These are phyloP conservation scores for Metopolophium dirhodum DNA, from an alignment of 1,140 invertebrate genomes.

Conservation along the genomic window DNA sequence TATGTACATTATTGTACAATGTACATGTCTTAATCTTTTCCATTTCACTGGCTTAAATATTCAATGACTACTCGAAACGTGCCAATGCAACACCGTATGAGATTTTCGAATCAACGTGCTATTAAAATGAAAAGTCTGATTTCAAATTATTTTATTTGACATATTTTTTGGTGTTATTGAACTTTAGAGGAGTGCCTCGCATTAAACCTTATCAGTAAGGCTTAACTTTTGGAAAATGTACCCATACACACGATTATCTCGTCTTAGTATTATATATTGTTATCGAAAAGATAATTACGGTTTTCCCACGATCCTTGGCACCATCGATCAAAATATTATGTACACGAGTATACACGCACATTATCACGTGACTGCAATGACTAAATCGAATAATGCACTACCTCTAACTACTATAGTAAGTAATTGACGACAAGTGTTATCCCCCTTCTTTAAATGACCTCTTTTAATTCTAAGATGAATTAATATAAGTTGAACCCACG, in stretches of 20 bases:
- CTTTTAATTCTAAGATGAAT: conserved; percentile 12
- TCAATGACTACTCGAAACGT: not conserved
- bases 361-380: conserved; percentile 9
- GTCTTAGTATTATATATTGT: not conserved
- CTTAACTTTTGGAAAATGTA: not conserved
- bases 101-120: not conserved
- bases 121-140: not conserved
- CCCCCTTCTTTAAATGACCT: conserved; percentile 17
- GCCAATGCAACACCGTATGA: not conserved
- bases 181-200: not conserved
- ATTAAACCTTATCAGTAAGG: no score
- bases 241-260: not conserved
- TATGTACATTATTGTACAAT: not conserved
- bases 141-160: not conserved
- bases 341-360: not conserved
- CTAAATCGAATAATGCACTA: conserved; percentile 3
- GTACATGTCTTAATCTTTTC: not conserved
- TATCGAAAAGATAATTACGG: not conserved
- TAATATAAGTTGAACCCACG: not conserved
- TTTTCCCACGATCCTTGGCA: not conserved
- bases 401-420: not conserved
- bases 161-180: not conserved
- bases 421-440: not conserved
- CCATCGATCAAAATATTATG: not conserved
- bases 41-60: not conserved